A percentile compares a stretch with the other conserved stretches of the same genome.
Evolutionary conservation across 1,140 invertebrate genomes (phyloP).

Genomic region (Microvelia longipes): DNA sequence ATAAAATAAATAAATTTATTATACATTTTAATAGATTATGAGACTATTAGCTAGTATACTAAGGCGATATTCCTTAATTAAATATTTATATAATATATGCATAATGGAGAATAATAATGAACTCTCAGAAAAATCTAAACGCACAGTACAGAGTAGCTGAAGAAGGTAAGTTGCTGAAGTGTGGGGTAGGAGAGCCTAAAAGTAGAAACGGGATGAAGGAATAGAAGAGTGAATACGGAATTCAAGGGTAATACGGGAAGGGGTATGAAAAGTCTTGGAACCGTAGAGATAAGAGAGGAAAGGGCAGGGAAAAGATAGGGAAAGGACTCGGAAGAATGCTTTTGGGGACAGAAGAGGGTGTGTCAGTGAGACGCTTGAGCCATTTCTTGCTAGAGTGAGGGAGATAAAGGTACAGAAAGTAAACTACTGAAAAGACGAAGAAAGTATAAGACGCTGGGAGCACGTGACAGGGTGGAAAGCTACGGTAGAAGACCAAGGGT

Average conservation of each 20-base stretch:
- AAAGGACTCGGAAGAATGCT: neutral
- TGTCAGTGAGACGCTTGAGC: neutral
- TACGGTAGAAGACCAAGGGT: neutral
- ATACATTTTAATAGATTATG: too few species aligned
- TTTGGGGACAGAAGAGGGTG: neutral
- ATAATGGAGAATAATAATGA: too few species aligned
- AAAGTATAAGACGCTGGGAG: neutral
- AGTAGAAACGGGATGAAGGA: neutral
- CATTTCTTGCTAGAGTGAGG: neutral
- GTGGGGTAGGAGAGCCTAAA: neutral
- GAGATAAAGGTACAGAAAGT: neutral
- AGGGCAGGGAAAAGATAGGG: neutral
- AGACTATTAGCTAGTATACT: too few species aligned
- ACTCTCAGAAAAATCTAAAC: too few species aligned
- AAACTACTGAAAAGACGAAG: neutral
- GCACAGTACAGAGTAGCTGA: too few species aligned
- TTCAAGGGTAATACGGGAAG: neutral
- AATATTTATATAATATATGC: too few species aligned
- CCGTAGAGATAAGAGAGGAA: neutral
- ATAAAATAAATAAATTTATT: too few species aligned
- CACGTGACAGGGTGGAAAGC: neutral
- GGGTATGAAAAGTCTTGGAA: neutral
- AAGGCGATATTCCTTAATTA: too few species aligned
- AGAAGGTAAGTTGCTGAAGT: neutral
- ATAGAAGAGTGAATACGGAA: neutral